phyloP scores from a whole-genome alignment of 1,140 invertebrate genomes.

The Drosophila busckii region DNA sequence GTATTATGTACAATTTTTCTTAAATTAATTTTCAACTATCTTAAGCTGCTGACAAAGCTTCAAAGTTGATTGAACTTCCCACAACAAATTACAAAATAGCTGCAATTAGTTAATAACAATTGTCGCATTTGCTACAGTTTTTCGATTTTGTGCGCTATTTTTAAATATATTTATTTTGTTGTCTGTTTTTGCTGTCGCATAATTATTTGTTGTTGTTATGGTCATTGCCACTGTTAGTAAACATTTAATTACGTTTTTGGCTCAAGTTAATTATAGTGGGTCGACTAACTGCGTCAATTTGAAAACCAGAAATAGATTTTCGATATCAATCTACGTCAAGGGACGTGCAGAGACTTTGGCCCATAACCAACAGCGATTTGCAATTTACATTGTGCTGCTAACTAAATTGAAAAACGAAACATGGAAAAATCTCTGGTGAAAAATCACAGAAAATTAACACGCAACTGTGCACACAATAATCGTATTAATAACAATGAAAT shows the following conservation, averaged over 20 bases:
- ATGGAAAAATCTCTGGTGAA: conserved; percentile 24
- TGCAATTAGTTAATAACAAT: conserved; percentile 16
- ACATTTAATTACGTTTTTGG: background rate
- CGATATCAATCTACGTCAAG: too few species aligned
- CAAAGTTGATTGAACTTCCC: conserved; percentile 12
- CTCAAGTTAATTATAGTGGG: conserved; percentile 33
- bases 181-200: too few species aligned
- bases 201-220: too few species aligned
- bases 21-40: too few species aligned
- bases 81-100: background rate
- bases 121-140: background rate
- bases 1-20: background rate
- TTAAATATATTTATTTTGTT: background rate
- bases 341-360: too few species aligned
- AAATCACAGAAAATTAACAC: conserved; percentile 75
- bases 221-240: too few species aligned
- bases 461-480: conserved; percentile 76
- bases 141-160: too few species aligned
- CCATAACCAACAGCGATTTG: too few species aligned
- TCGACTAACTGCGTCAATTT: conserved; percentile 45
- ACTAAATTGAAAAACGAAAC: conserved; percentile 39
- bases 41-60: too few species aligned
- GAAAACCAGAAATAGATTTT: conserved; percentile 41
- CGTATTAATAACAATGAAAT: conserved; percentile 74
- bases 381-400: conserved; percentile 46